phyloP scores from a whole-genome alignment of 2,113 vertebrate genomes.

The Struthidea cinerea region DNA sequence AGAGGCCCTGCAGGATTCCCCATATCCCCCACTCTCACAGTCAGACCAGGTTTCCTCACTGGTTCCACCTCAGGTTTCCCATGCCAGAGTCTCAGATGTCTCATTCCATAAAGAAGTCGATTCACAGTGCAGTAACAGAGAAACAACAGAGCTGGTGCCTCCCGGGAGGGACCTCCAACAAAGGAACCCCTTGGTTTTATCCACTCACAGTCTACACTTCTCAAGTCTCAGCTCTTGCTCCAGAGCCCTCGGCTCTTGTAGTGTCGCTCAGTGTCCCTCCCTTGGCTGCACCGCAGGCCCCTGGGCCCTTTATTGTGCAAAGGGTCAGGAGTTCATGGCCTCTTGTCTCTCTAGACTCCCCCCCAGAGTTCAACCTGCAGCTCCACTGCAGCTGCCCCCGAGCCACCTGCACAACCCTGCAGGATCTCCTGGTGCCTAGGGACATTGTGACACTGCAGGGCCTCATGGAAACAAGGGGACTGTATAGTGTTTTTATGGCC shows the following conservation, averaged over 20 bases:
- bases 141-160: background rate
- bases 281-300: background rate
- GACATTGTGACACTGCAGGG: background rate
- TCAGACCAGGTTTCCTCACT: background rate
- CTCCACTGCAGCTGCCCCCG: background rate
- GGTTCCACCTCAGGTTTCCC: background rate
- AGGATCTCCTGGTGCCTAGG: background rate
- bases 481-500: background rate
- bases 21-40: background rate
- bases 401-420: background rate
- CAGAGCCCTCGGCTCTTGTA: background rate
- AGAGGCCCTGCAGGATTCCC: background rate
- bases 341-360: background rate
- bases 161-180: background rate
- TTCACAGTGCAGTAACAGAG: background rate
- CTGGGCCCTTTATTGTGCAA: background rate
- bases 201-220: background rate
- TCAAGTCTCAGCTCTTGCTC: background rate
- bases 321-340: background rate
- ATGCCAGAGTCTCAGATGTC: background rate
- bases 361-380: background rate
- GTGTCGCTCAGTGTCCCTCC: background rate
- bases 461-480: background rate
- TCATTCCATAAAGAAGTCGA: background rate
- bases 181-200: background rate